These are phyloP conservation scores for Orientallactaga bullata DNA, from an alignment of 2,113 vertebrate species.

Conservation along the genomic window DNA sequence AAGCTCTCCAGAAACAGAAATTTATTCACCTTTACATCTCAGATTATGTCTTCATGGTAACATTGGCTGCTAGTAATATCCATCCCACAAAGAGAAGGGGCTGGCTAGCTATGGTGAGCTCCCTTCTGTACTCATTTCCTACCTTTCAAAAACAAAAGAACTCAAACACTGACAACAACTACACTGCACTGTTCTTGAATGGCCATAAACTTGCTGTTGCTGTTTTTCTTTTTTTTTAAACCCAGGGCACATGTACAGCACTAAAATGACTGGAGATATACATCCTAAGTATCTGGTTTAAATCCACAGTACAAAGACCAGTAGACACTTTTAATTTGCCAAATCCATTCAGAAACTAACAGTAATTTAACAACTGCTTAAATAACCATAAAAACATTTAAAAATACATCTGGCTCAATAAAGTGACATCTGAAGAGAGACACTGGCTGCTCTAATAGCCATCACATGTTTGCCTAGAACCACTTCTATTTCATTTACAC, in stretches of 20 bases:
- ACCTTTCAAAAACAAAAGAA: not conserved
- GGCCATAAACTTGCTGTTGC: not conserved
- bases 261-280: slow-evolving; percentile 55
- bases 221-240: not conserved
- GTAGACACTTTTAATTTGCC: slow-evolving; percentile 80
- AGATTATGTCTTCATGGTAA: not conserved
- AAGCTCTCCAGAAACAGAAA: slow-evolving; percentile 40
- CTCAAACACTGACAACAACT: slow-evolving; percentile 48
- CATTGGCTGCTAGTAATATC: not conserved
- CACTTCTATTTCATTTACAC: slow-evolving; percentile 79
- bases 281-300: slow-evolving; percentile 60
- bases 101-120: not conserved
- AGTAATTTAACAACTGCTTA: slow-evolving; percentile 87
- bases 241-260: not conserved
- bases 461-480: slow-evolving; percentile 79
- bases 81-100: not conserved
- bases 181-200: slow-evolving; percentile 38
- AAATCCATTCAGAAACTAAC: slow-evolving; percentile 83
- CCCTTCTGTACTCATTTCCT: slow-evolving; percentile 1
- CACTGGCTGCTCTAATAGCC: slow-evolving; percentile 73
- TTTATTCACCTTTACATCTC: slow-evolving; percentile 32
- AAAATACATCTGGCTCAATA: slow-evolving; percentile 82
- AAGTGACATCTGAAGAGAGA: slow-evolving; percentile 84
- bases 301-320: slow-evolving; percentile 78
- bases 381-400: slow-evolving; percentile 86